A percentile compares a stretch with the other conserved stretches of the same genome.
Conservation (phyloP, 2,797 vertebrate genomes). For the Lagorchestes hirsutus region DNA sequence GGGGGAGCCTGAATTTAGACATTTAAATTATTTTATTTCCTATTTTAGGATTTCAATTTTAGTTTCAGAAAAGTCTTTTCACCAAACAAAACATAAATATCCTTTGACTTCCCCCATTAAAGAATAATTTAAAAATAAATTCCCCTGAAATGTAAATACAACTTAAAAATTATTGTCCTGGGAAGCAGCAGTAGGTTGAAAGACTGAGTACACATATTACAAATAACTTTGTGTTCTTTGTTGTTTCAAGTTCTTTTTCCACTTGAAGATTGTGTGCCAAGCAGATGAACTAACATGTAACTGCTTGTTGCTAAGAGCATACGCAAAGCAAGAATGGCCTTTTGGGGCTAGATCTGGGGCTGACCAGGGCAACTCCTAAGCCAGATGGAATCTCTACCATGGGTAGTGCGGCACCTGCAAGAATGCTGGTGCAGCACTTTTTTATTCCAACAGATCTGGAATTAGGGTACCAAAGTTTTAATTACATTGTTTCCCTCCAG, state of each 20-base stretch:
- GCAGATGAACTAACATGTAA: neutral
- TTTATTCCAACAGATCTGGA: neutral
- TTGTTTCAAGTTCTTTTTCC: neutral
- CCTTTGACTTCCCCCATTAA: neutral
- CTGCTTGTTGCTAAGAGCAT: neutral
- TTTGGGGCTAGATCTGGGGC: neutral
- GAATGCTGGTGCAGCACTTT: neutral
- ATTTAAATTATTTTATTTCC: neutral
- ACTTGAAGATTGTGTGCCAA: neutral
- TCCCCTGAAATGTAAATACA: constrained; percentile 3
- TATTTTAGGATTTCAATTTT: constrained; percentile 28
- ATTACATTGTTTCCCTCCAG: neutral
- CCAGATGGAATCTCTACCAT: neutral
- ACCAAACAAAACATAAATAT: constrained; percentile 17
- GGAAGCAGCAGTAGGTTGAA: neutral
- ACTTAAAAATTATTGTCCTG: constrained; percentile 7
- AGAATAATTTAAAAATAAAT: neutral
- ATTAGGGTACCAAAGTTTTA: neutral
- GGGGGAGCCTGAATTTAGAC: neutral
- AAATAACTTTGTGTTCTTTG: neutral
- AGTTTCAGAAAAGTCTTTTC: neutral
- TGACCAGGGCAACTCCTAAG: neutral
- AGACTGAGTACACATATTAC: neutral
- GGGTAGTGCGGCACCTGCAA: neutral
- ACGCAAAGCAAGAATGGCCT: neutral